Evolutionary conservation across 2,888 invertebrate genomes (phyloP), one percentile per base, ranked within the genome.

Genomic region (Archips xylosteana): DNA sequence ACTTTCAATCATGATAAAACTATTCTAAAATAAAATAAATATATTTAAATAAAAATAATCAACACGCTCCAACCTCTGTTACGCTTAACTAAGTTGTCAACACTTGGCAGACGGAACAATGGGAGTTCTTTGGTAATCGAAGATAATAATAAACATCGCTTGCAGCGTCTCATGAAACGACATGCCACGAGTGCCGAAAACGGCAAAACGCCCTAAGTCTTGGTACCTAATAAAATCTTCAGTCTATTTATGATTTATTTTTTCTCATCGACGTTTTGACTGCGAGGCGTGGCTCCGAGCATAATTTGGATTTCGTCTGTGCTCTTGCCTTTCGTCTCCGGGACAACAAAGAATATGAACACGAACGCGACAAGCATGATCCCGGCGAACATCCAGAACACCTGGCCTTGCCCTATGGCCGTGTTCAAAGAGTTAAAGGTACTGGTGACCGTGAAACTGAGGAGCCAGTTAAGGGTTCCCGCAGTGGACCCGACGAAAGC

Each of bases 381-480:
- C 0, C 89, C 95, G 0, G 96, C 95, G 82, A 97, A 98, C 57
- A 97, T 86, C 96, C 97, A 97, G 87, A 97, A 97, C 42, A 97
- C 96, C 75, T 95, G 95, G 51, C 96, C 96, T 0, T 90, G 84
- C 0, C 96, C 96, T 36, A 97, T 91, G 0, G 92, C 84, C 0
- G 76, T 70, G 61, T 95, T 95, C 68, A 97, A 80, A 39, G 96
- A 94, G 51, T 90, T 88, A 79, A 96, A 97, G 39, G 96, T 96
- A 81, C 96, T 96, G 0, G 98, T 98, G 0, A 98, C 96, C 0
- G 97, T 83, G 86, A 98, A 98, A 60, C 97, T 97, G 79, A 97
- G 92, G 15, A 97, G 87, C 98, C 98, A 98, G 86, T 98, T 98
- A 67, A 97, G 95, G 0, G 97, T 96, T 34, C 97, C 97, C 1